A percentile compares a stretch with the other conserved stretches of the same genome.
Evolutionary conservation across 2,888 invertebrate species (phyloP).

Genomic region (Diabrotica balteata): DNA sequence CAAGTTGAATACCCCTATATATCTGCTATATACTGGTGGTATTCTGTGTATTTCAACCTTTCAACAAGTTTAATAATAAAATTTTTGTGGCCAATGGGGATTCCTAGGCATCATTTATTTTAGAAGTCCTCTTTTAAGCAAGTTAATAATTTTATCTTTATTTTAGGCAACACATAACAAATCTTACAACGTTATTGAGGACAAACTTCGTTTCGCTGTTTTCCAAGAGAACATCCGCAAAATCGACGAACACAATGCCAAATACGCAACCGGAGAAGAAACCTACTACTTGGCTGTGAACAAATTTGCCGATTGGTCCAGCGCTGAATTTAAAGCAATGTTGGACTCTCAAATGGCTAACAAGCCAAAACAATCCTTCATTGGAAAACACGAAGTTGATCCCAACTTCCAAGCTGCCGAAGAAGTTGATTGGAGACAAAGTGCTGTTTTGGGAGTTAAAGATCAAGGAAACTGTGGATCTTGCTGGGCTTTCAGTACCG

Average conservation of each 20-base stretch:
- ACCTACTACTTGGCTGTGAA: slow-evolving; percentile 34
- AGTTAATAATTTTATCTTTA: neutral
- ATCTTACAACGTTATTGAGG: slow-evolving; percentile 11
- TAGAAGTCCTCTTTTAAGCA: too few relatives aligned
- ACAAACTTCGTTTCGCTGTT: slow-evolving; percentile 31
- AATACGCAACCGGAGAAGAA: slow-evolving; percentile 31
- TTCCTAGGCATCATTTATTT: too few relatives aligned
- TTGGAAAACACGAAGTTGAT: slow-evolving; percentile 1
- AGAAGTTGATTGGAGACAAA: slow-evolving; percentile 16
- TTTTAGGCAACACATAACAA: slow-evolving; percentile 6
- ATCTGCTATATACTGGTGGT: too few relatives aligned
- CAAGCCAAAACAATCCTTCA: neutral
- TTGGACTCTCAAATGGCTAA: slow-evolving; percentile 2
- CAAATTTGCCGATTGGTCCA: slow-evolving; percentile 35
- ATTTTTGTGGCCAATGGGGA: too few relatives aligned
- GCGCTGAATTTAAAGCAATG: slow-evolving; percentile 30
- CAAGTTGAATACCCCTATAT: too few relatives aligned
- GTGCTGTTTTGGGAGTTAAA: slow-evolving; percentile 16
- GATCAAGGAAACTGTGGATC: slow-evolving; percentile 16
- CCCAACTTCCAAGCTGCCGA: neutral
- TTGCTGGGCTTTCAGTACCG: slow-evolving; percentile 21
- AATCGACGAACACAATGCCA: slow-evolving; percentile 38
- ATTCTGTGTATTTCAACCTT: too few relatives aligned
- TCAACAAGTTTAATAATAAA: too few relatives aligned
- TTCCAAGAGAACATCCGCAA: slow-evolving; percentile 33